phyloP scores from a whole-genome alignment of 1,140 invertebrate species.

The Antheraea pernyi region DNA sequence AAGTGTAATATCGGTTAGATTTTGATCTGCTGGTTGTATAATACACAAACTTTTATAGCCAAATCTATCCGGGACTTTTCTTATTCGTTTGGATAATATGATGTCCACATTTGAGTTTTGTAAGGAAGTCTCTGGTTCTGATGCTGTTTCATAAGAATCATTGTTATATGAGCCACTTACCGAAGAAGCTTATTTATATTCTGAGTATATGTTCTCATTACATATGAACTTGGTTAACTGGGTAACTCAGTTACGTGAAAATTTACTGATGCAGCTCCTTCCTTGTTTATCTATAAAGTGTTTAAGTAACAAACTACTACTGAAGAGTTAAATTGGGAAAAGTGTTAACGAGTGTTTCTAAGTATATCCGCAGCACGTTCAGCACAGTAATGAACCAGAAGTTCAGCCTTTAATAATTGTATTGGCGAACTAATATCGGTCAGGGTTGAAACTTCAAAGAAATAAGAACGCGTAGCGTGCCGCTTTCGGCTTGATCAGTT shows the following conservation, averaged over 20 bases:
- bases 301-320: conserved; percentile 33
- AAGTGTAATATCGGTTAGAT: no score
- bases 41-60: no score
- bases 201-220: no score
- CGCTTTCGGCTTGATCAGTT: conserved; percentile 30
- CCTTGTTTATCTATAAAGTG: conserved; percentile 2
- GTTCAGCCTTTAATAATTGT: conserved; percentile 60
- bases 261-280: neutral
- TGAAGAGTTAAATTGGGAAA: conserved; percentile 37
- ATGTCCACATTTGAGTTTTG: no score
- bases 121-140: no score
- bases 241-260: neutral
- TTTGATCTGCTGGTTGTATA: no score
- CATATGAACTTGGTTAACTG: neutral
- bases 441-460: conserved; percentile 62
- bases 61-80: no score
- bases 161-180: no score
- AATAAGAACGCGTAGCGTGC: conserved; percentile 73
- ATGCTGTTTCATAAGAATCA: no score
- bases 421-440: conserved; percentile 50
- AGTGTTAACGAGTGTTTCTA: conserved; percentile 34
- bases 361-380: conserved; percentile 12
- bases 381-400: conserved; percentile 49
- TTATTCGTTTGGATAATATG: no score
- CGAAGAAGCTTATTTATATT: no score